Conservation (phyloP, 2,888 invertebrate genomes). For the Ptychoptera contaminata region DNA sequence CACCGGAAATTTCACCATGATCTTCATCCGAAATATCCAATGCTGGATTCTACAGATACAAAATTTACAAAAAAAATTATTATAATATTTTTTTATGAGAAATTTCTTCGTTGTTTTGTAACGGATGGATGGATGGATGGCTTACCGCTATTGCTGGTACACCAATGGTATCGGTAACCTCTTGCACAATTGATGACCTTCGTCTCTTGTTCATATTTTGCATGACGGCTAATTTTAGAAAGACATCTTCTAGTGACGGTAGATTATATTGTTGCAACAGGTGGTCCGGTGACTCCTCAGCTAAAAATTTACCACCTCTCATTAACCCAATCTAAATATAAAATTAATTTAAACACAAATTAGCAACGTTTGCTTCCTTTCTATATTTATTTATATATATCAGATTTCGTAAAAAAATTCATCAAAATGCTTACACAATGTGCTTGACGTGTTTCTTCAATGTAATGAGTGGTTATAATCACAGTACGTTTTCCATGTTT, state of each 20-base stretch:
- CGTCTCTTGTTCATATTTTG: constrained; percentile 71
- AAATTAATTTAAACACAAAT: constrained; percentile 11
- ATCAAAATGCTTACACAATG: constrained; percentile 49
- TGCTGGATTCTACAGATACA: constrained; percentile 38
- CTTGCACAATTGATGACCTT: constrained; percentile 63
- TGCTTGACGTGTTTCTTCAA: constrained; percentile 74
- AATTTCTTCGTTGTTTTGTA: not conserved
- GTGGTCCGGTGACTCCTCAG: constrained; percentile 62
- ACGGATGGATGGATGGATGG: constrained; percentile 5
- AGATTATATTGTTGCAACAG: constrained; percentile 55
- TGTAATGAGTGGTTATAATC: constrained; percentile 78
- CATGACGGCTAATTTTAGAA: constrained; percentile 60
- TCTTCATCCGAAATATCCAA: constrained; percentile 52
- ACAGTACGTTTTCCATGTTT: constrained; percentile 61
- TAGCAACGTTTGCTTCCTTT: too few species aligned
- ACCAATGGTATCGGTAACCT: constrained; percentile 50
- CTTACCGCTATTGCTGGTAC: constrained; percentile 47
- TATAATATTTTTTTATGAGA: not conserved
- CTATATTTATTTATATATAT: too few species aligned
- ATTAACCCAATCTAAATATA: constrained; percentile 56
- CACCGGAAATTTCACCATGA: constrained; percentile 65
- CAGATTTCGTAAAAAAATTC: too few species aligned
- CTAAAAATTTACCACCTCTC: constrained; percentile 70
- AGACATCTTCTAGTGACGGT: constrained; percentile 64
- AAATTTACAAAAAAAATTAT: constrained; percentile 5